Percentiles rank a stretch among this genome's conserved stretches.
These are phyloP conservation scores for Cantharis flavilabris DNA, from an alignment of 2,888 invertebrate species.

Conservation along the genomic window DNA sequence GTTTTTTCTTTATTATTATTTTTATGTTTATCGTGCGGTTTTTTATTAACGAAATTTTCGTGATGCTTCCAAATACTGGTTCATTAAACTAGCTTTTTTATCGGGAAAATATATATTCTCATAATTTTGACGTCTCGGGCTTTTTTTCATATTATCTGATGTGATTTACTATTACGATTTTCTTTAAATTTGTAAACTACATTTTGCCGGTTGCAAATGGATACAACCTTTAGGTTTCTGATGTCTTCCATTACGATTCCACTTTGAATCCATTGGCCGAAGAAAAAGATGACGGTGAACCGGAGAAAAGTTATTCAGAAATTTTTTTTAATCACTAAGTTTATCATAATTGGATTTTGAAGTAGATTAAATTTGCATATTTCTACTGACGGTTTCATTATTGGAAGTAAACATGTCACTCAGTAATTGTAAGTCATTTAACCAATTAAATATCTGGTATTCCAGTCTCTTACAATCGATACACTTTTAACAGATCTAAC, in stretches of 20 bases:
- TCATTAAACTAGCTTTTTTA: background rate
- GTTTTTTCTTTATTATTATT: background rate
- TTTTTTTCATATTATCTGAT: background rate
- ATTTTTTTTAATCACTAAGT: background rate
- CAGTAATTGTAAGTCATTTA: background rate
- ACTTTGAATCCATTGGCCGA: background rate
- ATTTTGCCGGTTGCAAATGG: background rate
- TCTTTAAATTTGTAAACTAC: background rate
- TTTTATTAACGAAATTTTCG: background rate
- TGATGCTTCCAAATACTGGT: background rate
- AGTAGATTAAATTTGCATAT: background rate
- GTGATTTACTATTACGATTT: background rate
- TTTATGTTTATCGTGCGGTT: background rate
- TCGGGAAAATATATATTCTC: background rate
- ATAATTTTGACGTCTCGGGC: background rate
- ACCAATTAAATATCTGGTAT: background rate
- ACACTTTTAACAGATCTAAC: background rate
- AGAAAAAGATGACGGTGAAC: background rate
- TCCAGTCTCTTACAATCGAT: background rate
- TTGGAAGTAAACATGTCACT: background rate
- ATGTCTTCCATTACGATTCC: background rate
- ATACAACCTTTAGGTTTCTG: background rate
- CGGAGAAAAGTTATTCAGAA: background rate
- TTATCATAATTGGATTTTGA: background rate
- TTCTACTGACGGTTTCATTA: background rate